Evolutionary conservation across 2,888 invertebrate species (phyloP).

Genomic region (Oscheius onirici): DNA sequence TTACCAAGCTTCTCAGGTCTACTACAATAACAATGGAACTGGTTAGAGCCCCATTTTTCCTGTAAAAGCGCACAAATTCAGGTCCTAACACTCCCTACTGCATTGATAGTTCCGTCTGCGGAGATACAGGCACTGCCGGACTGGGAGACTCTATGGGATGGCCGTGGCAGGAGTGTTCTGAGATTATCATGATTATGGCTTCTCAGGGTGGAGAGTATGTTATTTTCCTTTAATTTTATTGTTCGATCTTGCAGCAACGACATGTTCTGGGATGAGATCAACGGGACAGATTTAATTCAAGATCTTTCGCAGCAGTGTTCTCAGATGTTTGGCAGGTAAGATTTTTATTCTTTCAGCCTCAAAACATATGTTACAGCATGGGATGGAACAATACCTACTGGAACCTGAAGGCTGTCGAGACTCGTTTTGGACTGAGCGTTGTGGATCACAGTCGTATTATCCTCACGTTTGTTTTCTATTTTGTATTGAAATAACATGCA

Average conservation of each 20-base stretch:
- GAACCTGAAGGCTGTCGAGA: constrained; percentile 43
- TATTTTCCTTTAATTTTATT: no score
- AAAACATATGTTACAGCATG: constrained; percentile 9
- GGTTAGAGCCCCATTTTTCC: not conserved
- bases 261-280: constrained; percentile 78
- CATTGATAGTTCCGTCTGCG: constrained; percentile 45
- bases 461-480: constrained; percentile 50
- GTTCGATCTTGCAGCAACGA: constrained; percentile 81
- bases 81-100: constrained; percentile 39
- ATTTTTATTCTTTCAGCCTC: not conserved
- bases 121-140: constrained; percentile 50
- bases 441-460: constrained; percentile 55
- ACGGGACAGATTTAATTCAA: not conserved
- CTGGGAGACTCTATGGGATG: constrained; percentile 54
- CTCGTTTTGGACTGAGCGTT: constrained; percentile 55
- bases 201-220: constrained; percentile 76
- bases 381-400: constrained; percentile 48
- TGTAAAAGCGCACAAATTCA: not conserved
- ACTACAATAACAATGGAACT: constrained; percentile 47
- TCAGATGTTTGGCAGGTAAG: constrained; percentile 3
- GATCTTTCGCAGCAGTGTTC: constrained; percentile 10
- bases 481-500: no score
- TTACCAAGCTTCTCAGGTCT: constrained; percentile 42
- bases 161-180: constrained; percentile 72
- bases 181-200: constrained; percentile 95